phyloP scores from a whole-genome alignment of 2,888 invertebrate species.

The Lycocerus yunnanus region DNA sequence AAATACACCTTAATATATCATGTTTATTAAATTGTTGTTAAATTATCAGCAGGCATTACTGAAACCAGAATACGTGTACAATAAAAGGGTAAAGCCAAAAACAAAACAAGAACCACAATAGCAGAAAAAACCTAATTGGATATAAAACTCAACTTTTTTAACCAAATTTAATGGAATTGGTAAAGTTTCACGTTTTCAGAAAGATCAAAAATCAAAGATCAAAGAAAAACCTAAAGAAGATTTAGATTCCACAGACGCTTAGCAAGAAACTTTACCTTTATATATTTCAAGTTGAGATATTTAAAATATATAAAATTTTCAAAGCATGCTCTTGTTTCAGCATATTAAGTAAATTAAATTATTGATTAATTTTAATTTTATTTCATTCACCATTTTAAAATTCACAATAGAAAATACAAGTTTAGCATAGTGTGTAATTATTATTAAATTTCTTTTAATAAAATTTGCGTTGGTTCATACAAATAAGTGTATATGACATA shows the following conservation, averaged over 20 bases:
- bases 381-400: background rate
- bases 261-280: conserved; percentile 9
- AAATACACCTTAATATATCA: background rate
- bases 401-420: too few species aligned
- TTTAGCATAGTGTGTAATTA: too few species aligned
- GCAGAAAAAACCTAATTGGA: background rate
- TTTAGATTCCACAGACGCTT: conserved; percentile 12
- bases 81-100: background rate
- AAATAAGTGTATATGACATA: too few species aligned
- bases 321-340: background rate
- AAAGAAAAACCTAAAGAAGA: conserved; percentile 14
- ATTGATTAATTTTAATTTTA: background rate
- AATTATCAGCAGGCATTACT: background rate
- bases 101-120: background rate
- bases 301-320: background rate
- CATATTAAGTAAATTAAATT: background rate
- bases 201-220: conserved; percentile 15
- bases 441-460: background rate
- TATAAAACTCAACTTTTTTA: background rate
- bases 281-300: background rate
- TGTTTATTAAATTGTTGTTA: too few species aligned
- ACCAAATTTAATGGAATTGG: background rate
- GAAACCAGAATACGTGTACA: background rate
- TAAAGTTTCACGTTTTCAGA: background rate
- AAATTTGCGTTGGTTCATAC: too few species aligned